Evolutionary conservation across 2,888 invertebrate genomes (phyloP), one percentile per base, ranked within the genome.

Genomic region (Ceriagrion tenellum): DNA sequence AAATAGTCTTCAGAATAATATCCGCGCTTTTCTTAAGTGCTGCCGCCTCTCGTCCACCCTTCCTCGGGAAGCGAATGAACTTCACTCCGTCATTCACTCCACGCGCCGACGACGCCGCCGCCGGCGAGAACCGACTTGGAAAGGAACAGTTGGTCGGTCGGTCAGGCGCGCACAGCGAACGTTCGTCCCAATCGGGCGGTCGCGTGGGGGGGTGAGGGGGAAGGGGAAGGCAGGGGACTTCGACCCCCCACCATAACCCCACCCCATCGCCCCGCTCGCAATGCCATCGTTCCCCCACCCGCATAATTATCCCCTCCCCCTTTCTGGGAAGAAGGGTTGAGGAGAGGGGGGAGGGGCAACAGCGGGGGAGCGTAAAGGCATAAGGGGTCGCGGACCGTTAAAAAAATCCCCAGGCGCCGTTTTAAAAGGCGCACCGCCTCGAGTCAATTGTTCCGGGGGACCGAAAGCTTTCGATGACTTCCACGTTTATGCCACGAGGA

Each of bases 371-470:
- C n/a, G n/a, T n/a, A n/a, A n/a, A n/a, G n/a, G n/a, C n/a, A n/a
- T n/a, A 35, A 13, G 30, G 35, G 35, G 81, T 26, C 81, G 81
- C 81, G 81, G 35, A 81, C 81, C 81, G 81, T 81, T 81, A 81
- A 81, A 81, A 81, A 81, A 81, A 81, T 81, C 81, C 81, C 81
- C 81, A 16, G 81, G 81, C 81, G 81, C 81, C 81, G 30, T 35
- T 81, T 30, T 69, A n/a, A 16, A 16, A 81, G 81, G 30, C 81
- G 81, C 81, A 35, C 16, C 81, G 81, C 74, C 74, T 26, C 69
- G 69, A 69, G 69, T 10, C 69, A n/a, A n/a, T 69, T 69, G 69
- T n/a, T 69, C n/a, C n/a, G 0, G 69, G 2, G 3, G 69, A 12
- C 69, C n/a, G 69, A 10, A 69, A 69, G 18, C 4, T 0, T 2